These are phyloP conservation scores for Oncorhynchus mykiss DNA, from an alignment of 2,113 vertebrate genomes.

Conservation along the genomic window DNA sequence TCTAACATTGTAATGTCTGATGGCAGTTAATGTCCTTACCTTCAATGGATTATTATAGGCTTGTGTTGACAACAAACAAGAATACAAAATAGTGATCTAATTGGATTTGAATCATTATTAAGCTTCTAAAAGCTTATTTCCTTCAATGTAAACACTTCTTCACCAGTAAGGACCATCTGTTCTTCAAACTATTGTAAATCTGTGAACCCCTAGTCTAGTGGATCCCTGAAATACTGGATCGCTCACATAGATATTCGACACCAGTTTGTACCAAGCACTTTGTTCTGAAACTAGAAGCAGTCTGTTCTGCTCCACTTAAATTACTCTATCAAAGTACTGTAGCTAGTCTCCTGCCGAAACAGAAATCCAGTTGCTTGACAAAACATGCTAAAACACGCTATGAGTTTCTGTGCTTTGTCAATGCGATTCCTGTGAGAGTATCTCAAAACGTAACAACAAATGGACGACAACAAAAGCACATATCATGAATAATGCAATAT, in stretches of 20 bases:
- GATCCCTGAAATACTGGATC: no score
- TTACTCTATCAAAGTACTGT: conserved; percentile 54
- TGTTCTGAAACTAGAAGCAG: no score
- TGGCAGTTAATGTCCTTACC: conserved; percentile 61
- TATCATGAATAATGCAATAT: background rate
- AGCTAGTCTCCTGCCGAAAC: conserved; percentile 29
- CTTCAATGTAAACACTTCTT: no score
- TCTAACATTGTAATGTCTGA: conserved; percentile 61
- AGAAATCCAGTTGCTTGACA: background rate
- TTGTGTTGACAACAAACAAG: conserved; percentile 35
- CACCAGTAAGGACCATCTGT: no score
- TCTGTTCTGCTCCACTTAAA: no score
- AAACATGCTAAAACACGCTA: background rate
- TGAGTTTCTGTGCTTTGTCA: background rate
- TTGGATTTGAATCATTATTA: background rate
- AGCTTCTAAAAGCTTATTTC: no score
- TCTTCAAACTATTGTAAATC: no score
- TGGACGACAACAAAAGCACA: background rate
- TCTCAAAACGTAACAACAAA: background rate
- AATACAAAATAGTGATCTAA: conserved; percentile 17
- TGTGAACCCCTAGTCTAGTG: no score
- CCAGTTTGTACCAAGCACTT: no score
- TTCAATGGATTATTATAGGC: conserved; percentile 50
- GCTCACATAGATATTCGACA: no score
- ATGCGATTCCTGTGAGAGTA: background rate